Evolutionary conservation across 2,888 invertebrate genomes (phyloP).

Genomic region (Rapana venosa): DNA sequence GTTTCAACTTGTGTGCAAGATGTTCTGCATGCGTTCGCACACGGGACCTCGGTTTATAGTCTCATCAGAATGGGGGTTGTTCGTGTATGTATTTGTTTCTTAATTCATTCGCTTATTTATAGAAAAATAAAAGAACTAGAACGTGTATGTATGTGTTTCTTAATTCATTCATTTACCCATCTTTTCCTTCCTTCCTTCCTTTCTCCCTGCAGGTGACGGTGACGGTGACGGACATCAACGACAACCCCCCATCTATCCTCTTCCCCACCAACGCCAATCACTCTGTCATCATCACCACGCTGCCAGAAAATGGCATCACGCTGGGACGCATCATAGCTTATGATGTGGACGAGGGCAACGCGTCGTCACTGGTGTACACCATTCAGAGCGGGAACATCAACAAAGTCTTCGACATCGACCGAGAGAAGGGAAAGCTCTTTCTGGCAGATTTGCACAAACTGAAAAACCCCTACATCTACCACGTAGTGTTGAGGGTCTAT

Average conservation of each 20-base stretch:
- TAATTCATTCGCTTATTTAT: background rate
- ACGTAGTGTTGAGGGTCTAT: slow-evolving; percentile 48
- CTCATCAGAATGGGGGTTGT: background rate
- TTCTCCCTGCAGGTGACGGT: slow-evolving; percentile 53
- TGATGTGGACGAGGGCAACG: slow-evolving; percentile 85
- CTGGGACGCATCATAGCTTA: slow-evolving; percentile 80
- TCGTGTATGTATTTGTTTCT: background rate
- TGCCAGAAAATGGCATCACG: slow-evolving; percentile 45
- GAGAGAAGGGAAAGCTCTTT: slow-evolving; percentile 92
- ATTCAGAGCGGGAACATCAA: slow-evolving; percentile 89
- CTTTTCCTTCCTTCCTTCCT: background rate
- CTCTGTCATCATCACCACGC: slow-evolving; percentile 83
- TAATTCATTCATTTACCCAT: background rate
- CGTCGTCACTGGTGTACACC: slow-evolving; percentile 93
- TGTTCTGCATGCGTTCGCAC: no score
- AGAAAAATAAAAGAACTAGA: background rate
- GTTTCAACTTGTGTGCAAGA: no score
- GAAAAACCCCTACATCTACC: slow-evolving; percentile 47
- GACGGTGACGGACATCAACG: slow-evolving; percentile 65
- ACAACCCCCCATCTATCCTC: slow-evolving; percentile 83
- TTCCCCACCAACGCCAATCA: slow-evolving; percentile 96
- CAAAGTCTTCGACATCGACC: slow-evolving; percentile 78
- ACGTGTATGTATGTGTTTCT: background rate
- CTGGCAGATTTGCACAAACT: slow-evolving; percentile 79
- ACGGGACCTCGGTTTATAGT: no score